Evolutionary conservation across 2,888 invertebrate species (phyloP), one percentile per base, ranked within the genome.

Genomic region (Automeris io): DNA sequence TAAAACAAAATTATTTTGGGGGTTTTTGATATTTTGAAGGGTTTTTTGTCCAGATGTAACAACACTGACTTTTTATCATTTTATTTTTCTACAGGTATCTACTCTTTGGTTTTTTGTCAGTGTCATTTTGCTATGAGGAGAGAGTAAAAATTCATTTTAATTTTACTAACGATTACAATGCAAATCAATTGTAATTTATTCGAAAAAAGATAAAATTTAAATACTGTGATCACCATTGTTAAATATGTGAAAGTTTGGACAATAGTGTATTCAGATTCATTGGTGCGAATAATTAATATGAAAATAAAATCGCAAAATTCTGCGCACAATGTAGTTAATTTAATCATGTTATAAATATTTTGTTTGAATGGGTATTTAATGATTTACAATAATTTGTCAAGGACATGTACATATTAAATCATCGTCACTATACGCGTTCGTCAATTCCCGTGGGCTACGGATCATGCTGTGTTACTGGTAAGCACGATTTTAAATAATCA

Each of bases 351-450:
- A 45, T 44, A 46, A 42, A 58, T 58, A 57, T 67, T 69, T 67
- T 63, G 62, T 63, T 74, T 77, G 70, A 66, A 68, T 68, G 70
- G 61, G 71, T 71, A 66, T 65, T 58, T 65, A 57, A 55, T 61
- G 70, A 73, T 67, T 58, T 64, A 69, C 57, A 58, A 68, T 55
- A 70, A 57, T 70, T 71, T 69, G 59, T 74, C 77, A 82, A 83
- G 85, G 85, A 85, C 83, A 86, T 86, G 85, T 81, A 67, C 81
- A 79, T 79, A 75, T 57, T 72, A 83, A 83, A 76, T 72, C 69
- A 70, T 72, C 70, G 69, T 58, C 67, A 64, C 68, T 74, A 66
- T 69, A 66, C 68, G 71, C 66, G 69, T 74, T 83, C 79, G 73
- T 74, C 74, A 71, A 69, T 68, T 73, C 69, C 71, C 69, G 56